A percentile compares a stretch with the other conserved stretches of the same genome.
Conservation (phyloP, 1,140 invertebrate species). For the Musca domestica region DNA sequence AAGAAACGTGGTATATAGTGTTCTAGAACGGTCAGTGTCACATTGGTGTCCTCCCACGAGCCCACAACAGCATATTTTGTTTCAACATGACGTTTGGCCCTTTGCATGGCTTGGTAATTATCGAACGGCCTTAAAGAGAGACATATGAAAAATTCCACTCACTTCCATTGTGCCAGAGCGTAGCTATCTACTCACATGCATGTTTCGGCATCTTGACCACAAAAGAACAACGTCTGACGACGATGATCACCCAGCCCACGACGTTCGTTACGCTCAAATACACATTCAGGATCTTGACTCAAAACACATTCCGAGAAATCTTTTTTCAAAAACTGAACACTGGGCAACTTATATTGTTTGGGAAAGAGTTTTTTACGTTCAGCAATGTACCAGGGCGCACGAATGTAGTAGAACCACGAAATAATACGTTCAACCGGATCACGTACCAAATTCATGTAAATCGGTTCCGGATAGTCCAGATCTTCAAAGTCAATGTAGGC, state of each 20-base stretch:
- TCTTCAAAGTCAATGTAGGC: slow-evolving; percentile 77
- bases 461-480: slow-evolving; percentile 72
- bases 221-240: slow-evolving; percentile 81
- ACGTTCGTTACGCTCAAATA: slow-evolving; percentile 73
- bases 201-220: slow-evolving; percentile 71
- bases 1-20: slow-evolving; percentile 82
- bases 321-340: slow-evolving; percentile 82
- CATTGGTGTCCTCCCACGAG: slow-evolving; percentile 84
- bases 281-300: slow-evolving; percentile 77
- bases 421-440: slow-evolving; percentile 86
- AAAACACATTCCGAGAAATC: slow-evolving; percentile 85
- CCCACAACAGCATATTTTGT: slow-evolving; percentile 83
- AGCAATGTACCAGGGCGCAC: slow-evolving; percentile 84
- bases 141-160: neutral
- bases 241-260: slow-evolving; percentile 80
- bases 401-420: slow-evolving; percentile 82
- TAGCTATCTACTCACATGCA: slow-evolving; percentile 73
- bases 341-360: slow-evolving; percentile 73
- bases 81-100: slow-evolving; percentile 79
- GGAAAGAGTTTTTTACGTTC: slow-evolving; percentile 80
- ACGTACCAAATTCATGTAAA: slow-evolving; percentile 84
- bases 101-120: slow-evolving; percentile 73
- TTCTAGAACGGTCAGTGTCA: slow-evolving; percentile 78
- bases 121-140: slow-evolving; percentile 73
- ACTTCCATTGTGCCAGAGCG: neutral